A percentile compares a stretch with the other conserved stretches of the same genome.
Conservation (phyloP, 1,140 invertebrate genomes). For the Telenomus remus region DNA sequence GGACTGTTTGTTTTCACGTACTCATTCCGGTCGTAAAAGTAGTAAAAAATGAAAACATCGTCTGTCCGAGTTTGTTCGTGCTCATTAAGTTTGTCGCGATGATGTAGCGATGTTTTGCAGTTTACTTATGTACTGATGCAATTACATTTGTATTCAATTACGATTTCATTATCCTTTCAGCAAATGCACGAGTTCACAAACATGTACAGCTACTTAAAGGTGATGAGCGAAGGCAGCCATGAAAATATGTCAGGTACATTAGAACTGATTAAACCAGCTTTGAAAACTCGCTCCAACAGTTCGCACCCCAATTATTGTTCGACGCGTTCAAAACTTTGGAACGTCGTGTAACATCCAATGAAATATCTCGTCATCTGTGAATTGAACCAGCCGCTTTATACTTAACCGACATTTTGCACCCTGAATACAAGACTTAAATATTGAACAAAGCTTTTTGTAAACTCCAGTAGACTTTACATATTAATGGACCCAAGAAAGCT, state of each 20-base stretch:
- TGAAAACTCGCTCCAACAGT: background rate
- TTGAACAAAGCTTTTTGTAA: no score
- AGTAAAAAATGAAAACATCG: no score
- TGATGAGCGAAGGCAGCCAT: conserved; percentile 79
- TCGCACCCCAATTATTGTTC: no score
- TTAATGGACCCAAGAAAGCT: conserved; percentile 2
- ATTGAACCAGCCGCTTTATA: background rate
- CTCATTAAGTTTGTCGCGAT: background rate
- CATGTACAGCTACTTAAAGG: conserved; percentile 89
- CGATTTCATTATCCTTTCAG: conserved; percentile 60
- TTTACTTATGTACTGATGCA: conserved; percentile 8
- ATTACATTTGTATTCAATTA: conserved; percentile 27
- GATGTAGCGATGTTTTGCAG: background rate
- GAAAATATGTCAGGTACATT: conserved; percentile 53
- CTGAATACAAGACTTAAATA: no score
- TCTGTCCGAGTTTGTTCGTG: background rate
- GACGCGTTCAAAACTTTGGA: background rate
- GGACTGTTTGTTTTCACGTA: no score
- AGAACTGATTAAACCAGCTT: background rate
- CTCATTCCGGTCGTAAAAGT: no score
- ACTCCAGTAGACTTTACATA: conserved; percentile 1
- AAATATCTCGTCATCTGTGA: background rate
- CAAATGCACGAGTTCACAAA: conserved; percentile 87
- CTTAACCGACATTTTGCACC: no score
- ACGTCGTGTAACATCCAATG: background rate